Evolutionary conservation across 1,140 invertebrate species (phyloP).

Genomic region (Listronotus oregonensis): DNA sequence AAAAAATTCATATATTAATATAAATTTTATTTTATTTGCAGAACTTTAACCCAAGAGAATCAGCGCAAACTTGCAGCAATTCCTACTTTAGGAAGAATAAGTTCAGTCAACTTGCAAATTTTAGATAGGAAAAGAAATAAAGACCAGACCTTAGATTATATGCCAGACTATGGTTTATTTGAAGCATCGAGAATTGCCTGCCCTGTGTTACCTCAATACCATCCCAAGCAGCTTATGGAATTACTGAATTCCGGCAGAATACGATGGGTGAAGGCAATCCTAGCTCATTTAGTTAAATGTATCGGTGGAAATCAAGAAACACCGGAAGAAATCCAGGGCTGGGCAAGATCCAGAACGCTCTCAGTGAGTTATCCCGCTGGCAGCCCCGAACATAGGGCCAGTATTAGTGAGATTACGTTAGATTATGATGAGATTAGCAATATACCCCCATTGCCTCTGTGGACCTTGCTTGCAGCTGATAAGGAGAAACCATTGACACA

Average conservation of each 20-base stretch:
- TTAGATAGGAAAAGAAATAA: conserved; percentile 71
- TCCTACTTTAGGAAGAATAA: conserved; percentile 78
- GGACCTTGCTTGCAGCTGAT: conserved; percentile 93
- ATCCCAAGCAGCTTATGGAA: conserved; percentile 98
- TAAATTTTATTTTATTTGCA: conserved; percentile 61
- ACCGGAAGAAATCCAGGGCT: conserved; percentile 62
- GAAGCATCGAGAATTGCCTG: conserved; percentile 95
- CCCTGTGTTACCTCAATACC: conserved; percentile 98
- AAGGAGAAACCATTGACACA: conserved; percentile 69
- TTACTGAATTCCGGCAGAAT: conserved; percentile 98
- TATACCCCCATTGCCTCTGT: conserved; percentile 94
- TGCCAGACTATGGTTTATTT: conserved; percentile 94
- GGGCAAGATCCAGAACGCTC: conserved; percentile 84
- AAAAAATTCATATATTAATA: background rate
- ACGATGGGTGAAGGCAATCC: conserved; percentile 95
- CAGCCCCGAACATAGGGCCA: conserved; percentile 55
- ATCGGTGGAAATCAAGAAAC: conserved; percentile 68
- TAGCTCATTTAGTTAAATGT: conserved; percentile 91
- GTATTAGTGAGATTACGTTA: conserved; percentile 68
- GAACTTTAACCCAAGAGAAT: conserved; percentile 73
- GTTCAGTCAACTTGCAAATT: conserved; percentile 81
- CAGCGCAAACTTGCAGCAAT: conserved; percentile 76
- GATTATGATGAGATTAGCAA: conserved; percentile 97
- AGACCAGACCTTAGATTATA: conserved; percentile 71
- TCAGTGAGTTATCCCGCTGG: conserved; percentile 82